phyloP scores from a whole-genome alignment of 2,797 vertebrate genomes.

The Rhabdophis nuchalis region DNA sequence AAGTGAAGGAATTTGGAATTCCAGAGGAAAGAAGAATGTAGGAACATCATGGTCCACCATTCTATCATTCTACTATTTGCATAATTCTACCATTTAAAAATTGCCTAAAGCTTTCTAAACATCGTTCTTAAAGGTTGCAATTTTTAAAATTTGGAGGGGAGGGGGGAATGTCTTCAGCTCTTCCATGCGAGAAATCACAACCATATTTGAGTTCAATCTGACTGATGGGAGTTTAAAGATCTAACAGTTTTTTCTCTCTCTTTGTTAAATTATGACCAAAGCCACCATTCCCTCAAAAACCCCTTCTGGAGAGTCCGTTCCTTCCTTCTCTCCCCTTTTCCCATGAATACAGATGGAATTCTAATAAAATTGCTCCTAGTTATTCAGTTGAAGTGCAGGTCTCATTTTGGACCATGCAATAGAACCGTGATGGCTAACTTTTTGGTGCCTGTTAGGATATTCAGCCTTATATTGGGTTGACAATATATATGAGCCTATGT shows the following conservation, averaged over 20 bases:
- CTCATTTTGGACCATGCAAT: background rate
- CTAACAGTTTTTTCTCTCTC: background rate
- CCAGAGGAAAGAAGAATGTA: background rate
- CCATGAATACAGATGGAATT: background rate
- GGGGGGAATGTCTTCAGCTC: background rate
- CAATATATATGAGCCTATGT: too few species aligned
- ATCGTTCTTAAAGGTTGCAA: background rate
- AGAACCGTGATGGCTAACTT: background rate
- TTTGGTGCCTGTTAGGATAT: too few species aligned
- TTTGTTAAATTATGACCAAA: background rate
- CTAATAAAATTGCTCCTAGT: background rate
- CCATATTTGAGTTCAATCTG: background rate
- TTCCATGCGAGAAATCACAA: background rate
- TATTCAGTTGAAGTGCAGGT: background rate
- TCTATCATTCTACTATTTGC: background rate
- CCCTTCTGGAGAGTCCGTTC: background rate
- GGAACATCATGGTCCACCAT: background rate
- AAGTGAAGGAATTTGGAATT: background rate
- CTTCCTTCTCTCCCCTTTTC: background rate
- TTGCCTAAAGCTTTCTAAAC: background rate
- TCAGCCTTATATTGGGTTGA: too few species aligned
- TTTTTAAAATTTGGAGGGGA: background rate
- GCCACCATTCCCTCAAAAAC: background rate
- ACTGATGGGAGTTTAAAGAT: background rate
- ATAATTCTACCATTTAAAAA: background rate